These are phyloP conservation scores for Varanus komodoensis DNA, from an alignment of 2,113 vertebrate genomes.

Conservation along the genomic window DNA sequence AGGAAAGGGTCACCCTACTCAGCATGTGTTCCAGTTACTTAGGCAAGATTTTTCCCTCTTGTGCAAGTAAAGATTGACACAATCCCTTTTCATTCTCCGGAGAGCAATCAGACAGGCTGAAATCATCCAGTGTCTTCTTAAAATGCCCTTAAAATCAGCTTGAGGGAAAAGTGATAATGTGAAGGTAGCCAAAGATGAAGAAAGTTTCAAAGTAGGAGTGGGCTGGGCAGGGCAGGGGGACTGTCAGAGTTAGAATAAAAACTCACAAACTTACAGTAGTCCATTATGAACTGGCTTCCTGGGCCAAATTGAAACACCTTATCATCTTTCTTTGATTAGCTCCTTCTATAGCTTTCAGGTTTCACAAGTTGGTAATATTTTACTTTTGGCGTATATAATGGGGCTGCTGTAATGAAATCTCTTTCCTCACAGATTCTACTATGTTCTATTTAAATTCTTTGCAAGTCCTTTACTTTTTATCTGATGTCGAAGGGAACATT, in stretches of 20 bases:
- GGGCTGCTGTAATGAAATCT: not conserved
- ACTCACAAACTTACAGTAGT: fast-evolving
- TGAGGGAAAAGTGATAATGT: not conserved
- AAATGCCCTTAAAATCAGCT: conserved; percentile 43
- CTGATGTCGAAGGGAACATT: conserved; percentile 17
- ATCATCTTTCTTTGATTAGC: not conserved
- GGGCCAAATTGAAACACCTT: conserved; percentile 19
- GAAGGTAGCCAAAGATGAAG: conserved; percentile 2
- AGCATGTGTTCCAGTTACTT: conserved; percentile 54
- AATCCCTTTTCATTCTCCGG: conserved; percentile 25
- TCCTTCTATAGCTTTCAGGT: not conserved
- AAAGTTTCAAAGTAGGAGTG: not conserved
- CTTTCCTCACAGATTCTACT: conserved; percentile 1
- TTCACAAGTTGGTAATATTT: not conserved
- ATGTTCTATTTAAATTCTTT: conserved; percentile 23
- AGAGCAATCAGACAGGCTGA: conserved; percentile 20
- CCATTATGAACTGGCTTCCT: not conserved
- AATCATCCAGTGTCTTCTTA: conserved; percentile 41
- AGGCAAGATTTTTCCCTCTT: not conserved
- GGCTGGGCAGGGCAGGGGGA: no score
- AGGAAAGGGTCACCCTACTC: conserved; percentile 48
- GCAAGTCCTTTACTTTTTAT: conserved; percentile 5
- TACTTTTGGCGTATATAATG: not conserved
- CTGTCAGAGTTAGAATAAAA: conserved; percentile 20
- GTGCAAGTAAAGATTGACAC: conserved; percentile 14